phyloP scores from a whole-genome alignment of 1,140 invertebrate genomes.

The Heliconius himera region DNA sequence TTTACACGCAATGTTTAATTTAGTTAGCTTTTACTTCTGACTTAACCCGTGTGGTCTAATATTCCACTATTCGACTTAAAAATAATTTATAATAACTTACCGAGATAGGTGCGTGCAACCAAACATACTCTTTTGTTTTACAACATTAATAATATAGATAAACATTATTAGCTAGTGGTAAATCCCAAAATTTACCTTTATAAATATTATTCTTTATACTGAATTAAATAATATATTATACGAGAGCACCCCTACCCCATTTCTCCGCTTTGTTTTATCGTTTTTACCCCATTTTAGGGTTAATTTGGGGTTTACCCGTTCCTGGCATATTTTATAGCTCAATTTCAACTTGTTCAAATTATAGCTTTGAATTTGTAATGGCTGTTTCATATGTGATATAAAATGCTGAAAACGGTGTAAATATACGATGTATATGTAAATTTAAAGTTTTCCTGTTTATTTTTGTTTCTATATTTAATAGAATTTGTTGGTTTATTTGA shows the following conservation, averaged over 20 bases:
- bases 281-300: conserved; percentile 12
- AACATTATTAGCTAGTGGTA: neutral
- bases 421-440: neutral
- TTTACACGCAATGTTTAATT: too few species aligned
- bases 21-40: too few species aligned
- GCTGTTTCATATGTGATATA: conserved; percentile 12
- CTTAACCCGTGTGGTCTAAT: too few species aligned
- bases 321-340: conserved; percentile 12
- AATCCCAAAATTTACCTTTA: neutral
- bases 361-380: conserved; percentile 11
- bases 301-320: conserved; percentile 15
- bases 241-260: neutral
- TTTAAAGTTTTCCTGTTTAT: neutral
- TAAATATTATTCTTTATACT: neutral
- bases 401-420: neutral
- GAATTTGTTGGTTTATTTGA: neutral
- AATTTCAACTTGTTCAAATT: conserved; percentile 14
- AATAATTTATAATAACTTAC: too few species aligned
- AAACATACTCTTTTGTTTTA: too few species aligned
- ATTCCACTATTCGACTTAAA: too few species aligned
- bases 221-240: conserved; percentile 6
- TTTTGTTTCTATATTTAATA: neutral
- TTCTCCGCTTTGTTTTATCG: conserved; percentile 4
- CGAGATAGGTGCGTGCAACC: too few species aligned
- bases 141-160: too few species aligned